These are phyloP conservation scores for Butorides virescens DNA, from an alignment of 2,113 vertebrate species.

Conservation along the genomic window DNA sequence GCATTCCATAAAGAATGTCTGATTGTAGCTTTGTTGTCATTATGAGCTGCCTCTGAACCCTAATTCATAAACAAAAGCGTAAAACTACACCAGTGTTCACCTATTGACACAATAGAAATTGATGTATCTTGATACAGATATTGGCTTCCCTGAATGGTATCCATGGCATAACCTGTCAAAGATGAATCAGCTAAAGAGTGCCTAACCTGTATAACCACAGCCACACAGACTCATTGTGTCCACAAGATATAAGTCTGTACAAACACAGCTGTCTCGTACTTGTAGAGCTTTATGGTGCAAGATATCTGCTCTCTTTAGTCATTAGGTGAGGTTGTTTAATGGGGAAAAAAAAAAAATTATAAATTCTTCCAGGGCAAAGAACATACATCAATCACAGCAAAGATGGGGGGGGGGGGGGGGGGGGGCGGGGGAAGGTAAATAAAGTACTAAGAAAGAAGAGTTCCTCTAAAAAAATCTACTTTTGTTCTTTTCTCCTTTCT, in stretches of 20 bases:
- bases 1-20: neutral
- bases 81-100: neutral
- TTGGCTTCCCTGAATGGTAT: neutral
- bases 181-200: neutral
- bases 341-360: neutral
- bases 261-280: neutral
- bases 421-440: no score
- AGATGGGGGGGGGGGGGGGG: rapidly evolving
- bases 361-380: neutral
- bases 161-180: neutral
- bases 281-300: neutral
- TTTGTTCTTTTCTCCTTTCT: neutral
- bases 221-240: neutral
- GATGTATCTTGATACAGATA: neutral
- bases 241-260: neutral
- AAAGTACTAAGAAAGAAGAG: neutral
- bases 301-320: neutral
- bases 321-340: neutral
- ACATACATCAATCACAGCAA: neutral
- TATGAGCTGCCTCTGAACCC: neutral
- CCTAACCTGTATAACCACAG: neutral
- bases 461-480: neutral
- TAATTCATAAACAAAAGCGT: neutral
- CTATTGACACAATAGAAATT: neutral
- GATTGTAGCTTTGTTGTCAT: neutral